Base-by-base conservation (phyloP, 2,888 invertebrate genomes). In the Endomychus coccineus region DNA sequence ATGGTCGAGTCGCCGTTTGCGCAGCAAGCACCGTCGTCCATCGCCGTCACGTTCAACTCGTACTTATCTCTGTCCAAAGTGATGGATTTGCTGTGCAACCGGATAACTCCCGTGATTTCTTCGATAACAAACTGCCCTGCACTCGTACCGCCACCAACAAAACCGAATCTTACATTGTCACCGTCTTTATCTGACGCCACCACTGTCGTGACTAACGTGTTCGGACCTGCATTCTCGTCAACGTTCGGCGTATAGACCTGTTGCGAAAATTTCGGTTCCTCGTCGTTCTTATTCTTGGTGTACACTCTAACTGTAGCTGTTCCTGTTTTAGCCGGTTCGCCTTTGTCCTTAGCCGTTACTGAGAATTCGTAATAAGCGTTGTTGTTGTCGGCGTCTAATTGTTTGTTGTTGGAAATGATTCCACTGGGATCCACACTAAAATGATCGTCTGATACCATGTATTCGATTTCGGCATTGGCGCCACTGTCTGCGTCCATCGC, bases 221-320 rank as follows among this genome's bases (percentile, higher is more conserved):
- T 92, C 0, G 92, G 89, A 1, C 92, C 92, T 6, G 92, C 92
- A 63, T 92, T 92, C 66, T 94, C 94, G 60, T 92, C 92, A 1
- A 94, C 92, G 66, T 92, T 94, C 0, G 94, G 92, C 2, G 92
- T 92, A 65, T 94, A 94, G 2, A 94, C 92, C 71, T 92, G 91
- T 57, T 94, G 94, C 1, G 91, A 91, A 63, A 94, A 94, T 64
- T 91, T 92, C 0, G 96, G 96, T 58, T 91, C 89, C 66, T 96
- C 95, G 60, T 96, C 96, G 66, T 96, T 96, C 67, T 94, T 94
- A 59, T 96, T 96, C 58, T 92, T 92, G n/a, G 95, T 95, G 60
- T 94, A 94, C 38, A 96, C 82, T 39, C 94, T 77, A 10, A 96
- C 94, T 1, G 91, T 94, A 0, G 95, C 94, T 0, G 86, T 85